phyloP scores from a whole-genome alignment of 2,888 invertebrate species.

The Diarsia rubi region DNA sequence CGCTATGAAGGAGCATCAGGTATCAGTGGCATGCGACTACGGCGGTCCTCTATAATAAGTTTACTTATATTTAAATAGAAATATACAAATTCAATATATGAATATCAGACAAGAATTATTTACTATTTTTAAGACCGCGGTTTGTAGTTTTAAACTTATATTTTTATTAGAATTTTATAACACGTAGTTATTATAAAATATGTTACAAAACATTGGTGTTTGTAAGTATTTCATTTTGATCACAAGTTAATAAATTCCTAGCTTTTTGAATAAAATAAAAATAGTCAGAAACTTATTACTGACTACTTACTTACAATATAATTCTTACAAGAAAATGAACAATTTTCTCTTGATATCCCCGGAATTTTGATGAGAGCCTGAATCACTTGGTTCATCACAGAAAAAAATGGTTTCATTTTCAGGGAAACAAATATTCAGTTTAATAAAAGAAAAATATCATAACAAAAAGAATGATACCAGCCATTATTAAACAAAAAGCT shows the following conservation, averaged over 20 bases:
- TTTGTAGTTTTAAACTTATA: no score
- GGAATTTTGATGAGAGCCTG: slow-evolving; percentile 57
- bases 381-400: slow-evolving; percentile 26
- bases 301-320: slow-evolving; percentile 33
- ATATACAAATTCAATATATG: no score
- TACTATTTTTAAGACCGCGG: no score
- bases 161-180: no score
- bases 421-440: not conserved
- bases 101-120: no score
- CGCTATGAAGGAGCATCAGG: no score
- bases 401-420: not conserved
- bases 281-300: slow-evolving; percentile 53
- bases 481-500: not conserved
- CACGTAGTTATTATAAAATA: not conserved
- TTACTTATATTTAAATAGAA: no score
- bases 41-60: no score
- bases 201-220: not conserved
- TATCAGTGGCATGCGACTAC: no score
- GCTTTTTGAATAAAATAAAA: slow-evolving; percentile 32
- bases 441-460: not conserved
- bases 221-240: not conserved
- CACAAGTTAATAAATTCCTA: not conserved
- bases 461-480: not conserved
- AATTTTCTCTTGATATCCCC: slow-evolving; percentile 51
- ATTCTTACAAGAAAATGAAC: slow-evolving; percentile 53